phyloP scores from a whole-genome alignment of 2,888 invertebrate species.

The Andrena bicolor region DNA sequence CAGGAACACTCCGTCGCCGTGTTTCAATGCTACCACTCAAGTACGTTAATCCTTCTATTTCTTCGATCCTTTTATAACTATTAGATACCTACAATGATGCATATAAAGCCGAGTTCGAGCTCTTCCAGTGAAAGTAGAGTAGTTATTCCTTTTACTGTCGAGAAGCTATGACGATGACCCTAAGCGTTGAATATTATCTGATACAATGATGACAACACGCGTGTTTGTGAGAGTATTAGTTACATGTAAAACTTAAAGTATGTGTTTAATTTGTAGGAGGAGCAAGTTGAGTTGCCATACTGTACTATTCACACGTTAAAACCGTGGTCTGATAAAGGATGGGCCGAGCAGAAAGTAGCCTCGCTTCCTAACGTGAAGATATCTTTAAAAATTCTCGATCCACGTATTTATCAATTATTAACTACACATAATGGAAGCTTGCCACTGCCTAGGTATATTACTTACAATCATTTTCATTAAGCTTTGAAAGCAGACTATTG shows the following conservation, averaged over 20 bases:
- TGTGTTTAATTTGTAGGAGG: constrained; percentile 80
- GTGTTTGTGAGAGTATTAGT: not conserved
- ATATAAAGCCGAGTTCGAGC: constrained; percentile 82
- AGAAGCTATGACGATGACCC: constrained; percentile 76
- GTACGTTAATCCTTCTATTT: constrained; percentile 63
- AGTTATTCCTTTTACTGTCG: constrained; percentile 74
- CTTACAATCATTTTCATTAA: not conserved
- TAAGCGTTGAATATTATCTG: constrained; percentile 65
- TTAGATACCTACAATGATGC: constrained; percentile 71
- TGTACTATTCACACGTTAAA: constrained; percentile 89
- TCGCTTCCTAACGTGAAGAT: constrained; percentile 88
- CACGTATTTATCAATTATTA: constrained; percentile 89
- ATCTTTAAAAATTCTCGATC: constrained; percentile 88
- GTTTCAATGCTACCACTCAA: constrained; percentile 78
- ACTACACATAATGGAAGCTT: constrained; percentile 91
- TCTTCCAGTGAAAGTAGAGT: constrained; percentile 76
- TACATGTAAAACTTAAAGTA: not conserved
- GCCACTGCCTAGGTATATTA: constrained; percentile 91
- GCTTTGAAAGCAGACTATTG: not conserved
- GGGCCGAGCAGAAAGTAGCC: constrained; percentile 91
- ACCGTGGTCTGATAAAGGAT: constrained; percentile 88
- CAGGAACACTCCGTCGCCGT: constrained; percentile 87
- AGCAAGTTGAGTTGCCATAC: constrained; percentile 87
- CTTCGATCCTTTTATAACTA: not conserved
- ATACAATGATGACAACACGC: constrained; percentile 15